Conservation (phyloP, 2,113 vertebrate species). For the Trematomus loennbergii region DNA sequence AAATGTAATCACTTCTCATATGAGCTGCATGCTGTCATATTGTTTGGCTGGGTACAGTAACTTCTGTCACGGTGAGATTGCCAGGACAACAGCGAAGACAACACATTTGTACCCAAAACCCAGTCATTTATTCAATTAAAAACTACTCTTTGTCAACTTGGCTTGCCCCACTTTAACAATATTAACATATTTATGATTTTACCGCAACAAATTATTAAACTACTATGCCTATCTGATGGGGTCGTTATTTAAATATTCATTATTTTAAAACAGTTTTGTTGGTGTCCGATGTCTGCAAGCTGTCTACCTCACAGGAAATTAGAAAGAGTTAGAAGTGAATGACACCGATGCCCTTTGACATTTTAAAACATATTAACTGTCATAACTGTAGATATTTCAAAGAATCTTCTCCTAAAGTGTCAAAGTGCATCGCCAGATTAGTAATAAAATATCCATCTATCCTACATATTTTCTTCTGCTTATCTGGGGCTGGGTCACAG, state of each 20-base stretch:
- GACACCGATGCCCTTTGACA: not conserved
- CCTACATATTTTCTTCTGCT: not conserved
- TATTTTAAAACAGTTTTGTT: constrained; percentile 5
- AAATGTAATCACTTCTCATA: not conserved
- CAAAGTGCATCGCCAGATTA: constrained; percentile 1
- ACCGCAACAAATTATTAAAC: constrained; percentile 16
- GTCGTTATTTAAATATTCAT: constrained; percentile 29
- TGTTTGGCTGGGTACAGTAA: not conserved
- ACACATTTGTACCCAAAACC: not conserved
- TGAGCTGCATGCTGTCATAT: not conserved
- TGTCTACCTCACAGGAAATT: constrained; percentile 30
- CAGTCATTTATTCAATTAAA: no score
- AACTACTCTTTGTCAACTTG: not conserved
- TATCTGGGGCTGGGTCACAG: not conserved
- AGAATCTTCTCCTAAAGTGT: not conserved
- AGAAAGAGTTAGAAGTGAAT: constrained; percentile 7
- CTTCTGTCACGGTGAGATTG: not conserved
- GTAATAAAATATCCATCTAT: not conserved
- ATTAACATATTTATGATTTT: constrained; percentile 33
- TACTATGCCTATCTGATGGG: constrained; percentile 14
- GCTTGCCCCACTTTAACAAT: not conserved
- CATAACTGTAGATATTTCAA: not conserved
- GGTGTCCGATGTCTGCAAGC: not conserved
- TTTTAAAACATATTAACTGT: not conserved
- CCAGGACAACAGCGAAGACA: not conserved